phyloP scores from a whole-genome alignment of 2,113 vertebrate genomes.

The Nesospiza acunhae region DNA sequence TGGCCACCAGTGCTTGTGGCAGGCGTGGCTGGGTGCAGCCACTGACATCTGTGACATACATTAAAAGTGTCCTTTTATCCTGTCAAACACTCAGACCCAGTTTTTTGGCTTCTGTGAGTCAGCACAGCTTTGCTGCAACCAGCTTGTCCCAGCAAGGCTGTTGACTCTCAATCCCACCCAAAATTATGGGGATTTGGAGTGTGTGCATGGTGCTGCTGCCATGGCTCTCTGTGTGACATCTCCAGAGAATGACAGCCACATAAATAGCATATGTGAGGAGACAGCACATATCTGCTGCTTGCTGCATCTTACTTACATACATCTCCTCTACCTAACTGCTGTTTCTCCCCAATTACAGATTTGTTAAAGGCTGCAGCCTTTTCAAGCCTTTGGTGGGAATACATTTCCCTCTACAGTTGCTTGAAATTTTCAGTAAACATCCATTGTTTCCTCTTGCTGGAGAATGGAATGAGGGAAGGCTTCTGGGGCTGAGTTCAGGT shows the following conservation, averaged over 20 bases:
- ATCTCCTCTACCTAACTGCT: neutral
- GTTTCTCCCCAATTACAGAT: neutral
- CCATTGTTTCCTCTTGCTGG: neutral
- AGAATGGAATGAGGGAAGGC: neutral
- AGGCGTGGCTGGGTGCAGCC: neutral
- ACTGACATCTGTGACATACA: neutral
- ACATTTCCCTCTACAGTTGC: neutral
- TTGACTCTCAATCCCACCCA: neutral
- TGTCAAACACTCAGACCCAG: neutral
- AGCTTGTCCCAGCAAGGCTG: neutral
- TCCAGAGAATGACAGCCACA: neutral
- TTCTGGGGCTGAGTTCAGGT: neutral
- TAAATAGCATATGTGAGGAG: neutral
- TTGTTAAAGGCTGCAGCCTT: neutral
- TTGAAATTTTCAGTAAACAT: neutral
- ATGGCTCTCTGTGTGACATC: neutral
- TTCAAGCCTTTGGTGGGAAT: neutral
- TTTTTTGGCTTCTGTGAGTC: neutral
- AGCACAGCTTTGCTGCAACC: neutral
- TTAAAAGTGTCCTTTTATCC: neutral
- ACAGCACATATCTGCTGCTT: neutral
- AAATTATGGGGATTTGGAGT: neutral
- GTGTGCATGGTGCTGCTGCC: neutral
- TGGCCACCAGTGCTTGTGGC: neutral
- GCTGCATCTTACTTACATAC: slow-evolving; percentile 1